These are phyloP conservation scores for Piprites chloris DNA, from an alignment of 2,113 vertebrate genomes.

Conservation along the genomic window DNA sequence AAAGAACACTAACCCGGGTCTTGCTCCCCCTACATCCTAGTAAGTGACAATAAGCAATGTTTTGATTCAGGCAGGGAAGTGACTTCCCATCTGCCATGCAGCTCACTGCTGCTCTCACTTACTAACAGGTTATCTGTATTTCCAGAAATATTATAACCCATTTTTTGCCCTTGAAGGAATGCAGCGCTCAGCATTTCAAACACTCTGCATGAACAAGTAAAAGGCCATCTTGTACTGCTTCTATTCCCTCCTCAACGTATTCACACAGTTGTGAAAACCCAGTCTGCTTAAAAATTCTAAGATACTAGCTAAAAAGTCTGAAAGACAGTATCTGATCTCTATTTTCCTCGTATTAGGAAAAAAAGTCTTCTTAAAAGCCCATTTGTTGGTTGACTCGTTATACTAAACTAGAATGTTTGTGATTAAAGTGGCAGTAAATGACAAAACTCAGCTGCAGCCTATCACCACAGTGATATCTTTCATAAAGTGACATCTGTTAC, in stretches of 20 bases:
- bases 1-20: background rate
- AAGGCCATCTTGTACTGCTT: background rate
- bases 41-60: rapidly evolving
- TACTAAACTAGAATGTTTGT: background rate
- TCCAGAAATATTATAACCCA: background rate
- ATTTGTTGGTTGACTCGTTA: background rate
- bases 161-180: background rate
- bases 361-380: background rate
- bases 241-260: background rate
- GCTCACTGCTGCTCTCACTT: background rate
- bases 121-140: background rate
- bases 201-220: background rate
- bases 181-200: background rate
- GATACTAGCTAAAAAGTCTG: background rate
- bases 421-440: background rate
- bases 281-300: background rate
- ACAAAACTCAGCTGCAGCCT: background rate
- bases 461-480: background rate
- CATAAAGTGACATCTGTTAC: background rate
- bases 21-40: background rate
- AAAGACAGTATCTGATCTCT: background rate
- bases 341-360: background rate
- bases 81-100: background rate
- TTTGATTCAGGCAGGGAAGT: background rate
- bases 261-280: background rate